Conservation (phyloP, 2,797 vertebrate species). For the Notamacropus eugenii region DNA sequence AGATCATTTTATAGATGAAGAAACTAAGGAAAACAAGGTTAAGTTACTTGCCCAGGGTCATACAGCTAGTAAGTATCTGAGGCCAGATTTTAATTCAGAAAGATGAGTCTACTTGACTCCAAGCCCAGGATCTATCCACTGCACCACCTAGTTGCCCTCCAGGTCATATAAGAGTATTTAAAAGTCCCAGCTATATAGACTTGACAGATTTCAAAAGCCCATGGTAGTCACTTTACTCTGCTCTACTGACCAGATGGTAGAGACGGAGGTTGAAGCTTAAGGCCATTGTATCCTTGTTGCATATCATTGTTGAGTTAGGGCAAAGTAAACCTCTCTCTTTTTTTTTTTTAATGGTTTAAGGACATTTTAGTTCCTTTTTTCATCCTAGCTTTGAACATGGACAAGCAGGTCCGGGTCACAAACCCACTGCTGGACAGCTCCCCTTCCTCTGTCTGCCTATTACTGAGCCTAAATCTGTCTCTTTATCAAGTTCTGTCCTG, state of each 20-base stretch:
- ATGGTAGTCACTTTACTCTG: no score
- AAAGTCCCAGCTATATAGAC: background rate
- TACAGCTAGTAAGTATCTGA: background rate
- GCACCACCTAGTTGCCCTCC: no score
- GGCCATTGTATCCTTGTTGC: background rate
- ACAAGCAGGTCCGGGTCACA: background rate
- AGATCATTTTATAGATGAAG: background rate
- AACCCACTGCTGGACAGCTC: background rate
- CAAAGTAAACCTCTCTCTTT: no score
- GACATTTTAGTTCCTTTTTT: background rate
- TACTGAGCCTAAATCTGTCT: background rate
- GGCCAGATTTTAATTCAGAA: no score
- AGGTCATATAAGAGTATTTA: background rate
- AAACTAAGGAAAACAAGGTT: background rate
- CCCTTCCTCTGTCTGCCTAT: background rate
- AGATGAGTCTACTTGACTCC: no score
- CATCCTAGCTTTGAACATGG: background rate
- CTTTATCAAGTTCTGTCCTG: background rate
- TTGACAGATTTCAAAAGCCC: no score
- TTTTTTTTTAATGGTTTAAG: background rate
- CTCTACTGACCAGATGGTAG: no score
- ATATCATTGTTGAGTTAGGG: background rate
- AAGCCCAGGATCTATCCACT: no score
- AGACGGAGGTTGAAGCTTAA: no score
- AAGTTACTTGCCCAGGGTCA: background rate